Evolutionary conservation across 2,797 vertebrate genomes (phyloP).

Genomic region (Gambusia yucatana): DNA sequence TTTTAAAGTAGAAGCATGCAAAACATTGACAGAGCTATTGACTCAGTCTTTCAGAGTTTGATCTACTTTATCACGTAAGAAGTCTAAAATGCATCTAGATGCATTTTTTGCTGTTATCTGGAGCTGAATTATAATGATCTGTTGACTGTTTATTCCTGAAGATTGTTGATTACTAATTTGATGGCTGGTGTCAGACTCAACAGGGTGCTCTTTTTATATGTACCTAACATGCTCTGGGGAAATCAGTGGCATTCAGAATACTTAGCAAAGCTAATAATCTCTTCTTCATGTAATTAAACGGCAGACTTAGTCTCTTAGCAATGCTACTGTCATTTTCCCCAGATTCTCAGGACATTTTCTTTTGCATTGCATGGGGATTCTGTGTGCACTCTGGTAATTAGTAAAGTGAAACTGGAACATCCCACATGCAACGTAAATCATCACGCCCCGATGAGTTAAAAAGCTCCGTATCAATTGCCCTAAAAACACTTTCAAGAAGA

Average conservation of each 20-base stretch:
- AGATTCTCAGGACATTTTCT: constrained; percentile 27
- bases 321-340: constrained; percentile 22
- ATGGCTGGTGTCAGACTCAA: constrained; percentile 51
- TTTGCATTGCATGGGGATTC: background rate
- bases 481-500: constrained; percentile 36
- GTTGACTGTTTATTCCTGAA: constrained; percentile 62
- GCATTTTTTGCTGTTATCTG: constrained; percentile 18
- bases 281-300: constrained; percentile 42
- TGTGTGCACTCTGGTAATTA: constrained; percentile 31
- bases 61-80: background rate
- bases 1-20: constrained; percentile 26
- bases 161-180: constrained; percentile 64
- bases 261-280: constrained; percentile 48
- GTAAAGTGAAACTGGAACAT: constrained; percentile 24
- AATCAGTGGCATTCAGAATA: constrained; percentile 60
- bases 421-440: constrained; percentile 12
- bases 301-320: constrained; percentile 20
- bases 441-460: constrained; percentile 25
- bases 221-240: constrained; percentile 57
- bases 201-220: constrained; percentile 26
- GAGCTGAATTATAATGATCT: constrained; percentile 54
- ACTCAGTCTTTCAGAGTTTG: constrained; percentile 15
- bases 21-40: background rate
- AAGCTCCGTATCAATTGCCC: constrained; percentile 34
- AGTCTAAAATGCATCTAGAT: background rate